Percentiles rank a stretch among this genome's conserved stretches.
phyloP scores from a whole-genome alignment of 1,140 invertebrate genomes.

The Heliothis virescens region DNA sequence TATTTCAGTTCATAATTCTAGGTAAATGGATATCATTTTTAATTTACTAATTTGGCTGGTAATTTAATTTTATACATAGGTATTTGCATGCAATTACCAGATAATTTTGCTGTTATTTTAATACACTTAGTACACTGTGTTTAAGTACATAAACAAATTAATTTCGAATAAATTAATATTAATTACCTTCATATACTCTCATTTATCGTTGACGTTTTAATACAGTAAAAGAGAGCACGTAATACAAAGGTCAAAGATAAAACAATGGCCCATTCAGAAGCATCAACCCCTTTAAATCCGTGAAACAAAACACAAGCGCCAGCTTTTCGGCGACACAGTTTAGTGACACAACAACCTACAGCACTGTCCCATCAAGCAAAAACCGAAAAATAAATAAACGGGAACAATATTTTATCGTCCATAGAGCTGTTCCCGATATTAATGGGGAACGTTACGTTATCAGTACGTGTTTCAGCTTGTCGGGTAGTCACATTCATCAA shows the following conservation, averaged over 20 bases:
- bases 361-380: conserved; percentile 40
- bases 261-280: conserved; percentile 16
- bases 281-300: conserved; percentile 18
- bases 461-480: conserved; percentile 65
- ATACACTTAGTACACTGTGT: background rate
- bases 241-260: background rate
- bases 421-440: conserved; percentile 67
- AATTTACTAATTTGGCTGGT: background rate
- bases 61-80: background rate
- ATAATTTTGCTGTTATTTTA: no score
- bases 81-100: no score
- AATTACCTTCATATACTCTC: background rate
- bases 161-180: background rate
- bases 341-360: conserved; percentile 40
- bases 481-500: conserved; percentile 73
- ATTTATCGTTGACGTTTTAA: background rate
- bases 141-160: background rate
- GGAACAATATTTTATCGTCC: conserved; percentile 55
- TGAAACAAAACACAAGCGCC: background rate
- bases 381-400: conserved; percentile 46
- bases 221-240: background rate
- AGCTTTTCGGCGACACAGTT: conserved; percentile 29
- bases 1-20: no score
- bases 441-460: conserved; percentile 73
- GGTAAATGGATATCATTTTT: background rate